Conservation (phyloP, 2,797 vertebrate species). For the Scyliorhinus canicula region DNA sequence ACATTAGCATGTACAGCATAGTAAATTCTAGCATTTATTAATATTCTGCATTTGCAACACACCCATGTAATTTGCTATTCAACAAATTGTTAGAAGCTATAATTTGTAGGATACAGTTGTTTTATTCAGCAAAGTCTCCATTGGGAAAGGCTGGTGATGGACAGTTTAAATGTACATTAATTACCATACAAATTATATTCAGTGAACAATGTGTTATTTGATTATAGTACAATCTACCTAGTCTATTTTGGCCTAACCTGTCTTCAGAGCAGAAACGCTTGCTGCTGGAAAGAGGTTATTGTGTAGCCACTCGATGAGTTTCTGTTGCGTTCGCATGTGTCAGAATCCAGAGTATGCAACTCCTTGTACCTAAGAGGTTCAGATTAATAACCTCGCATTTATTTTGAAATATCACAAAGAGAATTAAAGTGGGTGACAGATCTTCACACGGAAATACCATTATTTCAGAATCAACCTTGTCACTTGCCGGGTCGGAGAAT, state of each 20-base stretch:
- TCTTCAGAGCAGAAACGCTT: slow-evolving; percentile 7
- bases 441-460: not conserved
- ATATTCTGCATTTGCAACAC: not conserved
- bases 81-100: not conserved
- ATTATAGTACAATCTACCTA: not conserved
- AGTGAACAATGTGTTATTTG: not conserved
- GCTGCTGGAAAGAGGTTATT: not conserved
- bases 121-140: not conserved
- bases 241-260: slow-evolving; percentile 1
- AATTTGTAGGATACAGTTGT: not conserved
- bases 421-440: not conserved
- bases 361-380: not conserved
- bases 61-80: not conserved
- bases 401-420: not conserved
- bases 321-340: slow-evolving; percentile 14
- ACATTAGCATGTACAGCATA: not conserved
- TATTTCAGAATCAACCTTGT: not conserved
- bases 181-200: not conserved
- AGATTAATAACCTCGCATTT: not conserved
- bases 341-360: not conserved
- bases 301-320: not conserved
- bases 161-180: slow-evolving; percentile 25
- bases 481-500: too few species aligned
- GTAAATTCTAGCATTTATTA: not conserved
- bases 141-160: not conserved